Percentiles rank a stretch among this genome's conserved stretches.
phyloP scores from a whole-genome alignment of 2,888 invertebrate genomes.

The Aphodius granarius region DNA sequence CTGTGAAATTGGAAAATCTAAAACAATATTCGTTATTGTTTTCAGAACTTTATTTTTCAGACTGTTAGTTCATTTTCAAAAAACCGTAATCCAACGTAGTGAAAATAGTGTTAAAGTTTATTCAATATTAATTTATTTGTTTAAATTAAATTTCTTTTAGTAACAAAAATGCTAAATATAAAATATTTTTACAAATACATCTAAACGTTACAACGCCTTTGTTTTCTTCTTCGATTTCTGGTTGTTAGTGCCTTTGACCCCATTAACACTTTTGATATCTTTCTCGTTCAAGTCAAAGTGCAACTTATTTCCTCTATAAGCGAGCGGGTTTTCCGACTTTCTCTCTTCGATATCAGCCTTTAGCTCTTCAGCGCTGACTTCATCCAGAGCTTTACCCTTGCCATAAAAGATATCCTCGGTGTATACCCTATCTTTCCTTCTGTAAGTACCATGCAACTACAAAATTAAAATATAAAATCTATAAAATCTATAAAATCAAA shows the following conservation, averaged over 20 bases:
- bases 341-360: slow-evolving; percentile 55
- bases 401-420: slow-evolving; percentile 70
- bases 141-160: not conserved
- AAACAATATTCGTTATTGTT: too few species aligned
- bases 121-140: too few species aligned
- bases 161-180: not conserved
- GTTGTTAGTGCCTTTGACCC: not conserved
- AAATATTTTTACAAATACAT: not conserved
- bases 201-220: not conserved
- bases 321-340: slow-evolving; percentile 55
- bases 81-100: too few species aligned
- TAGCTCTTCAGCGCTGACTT: slow-evolving; percentile 57
- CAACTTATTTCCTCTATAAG: slow-evolving; percentile 50
- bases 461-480: slow-evolving; percentile 24
- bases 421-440: slow-evolving; percentile 65
- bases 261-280: slow-evolving; percentile 25
- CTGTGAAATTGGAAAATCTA: too few species aligned
- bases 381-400: slow-evolving; percentile 56
- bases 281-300: slow-evolving; percentile 43
- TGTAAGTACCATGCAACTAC: slow-evolving; percentile 69
- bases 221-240: slow-evolving; percentile 15
- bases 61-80: too few species aligned
- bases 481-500: slow-evolving; percentile 23
- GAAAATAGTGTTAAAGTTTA: too few species aligned
- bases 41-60: too few species aligned